These are phyloP conservation scores for Zelleria hepariella DNA, from an alignment of 2,888 invertebrate genomes.

Conservation along the genomic window DNA sequence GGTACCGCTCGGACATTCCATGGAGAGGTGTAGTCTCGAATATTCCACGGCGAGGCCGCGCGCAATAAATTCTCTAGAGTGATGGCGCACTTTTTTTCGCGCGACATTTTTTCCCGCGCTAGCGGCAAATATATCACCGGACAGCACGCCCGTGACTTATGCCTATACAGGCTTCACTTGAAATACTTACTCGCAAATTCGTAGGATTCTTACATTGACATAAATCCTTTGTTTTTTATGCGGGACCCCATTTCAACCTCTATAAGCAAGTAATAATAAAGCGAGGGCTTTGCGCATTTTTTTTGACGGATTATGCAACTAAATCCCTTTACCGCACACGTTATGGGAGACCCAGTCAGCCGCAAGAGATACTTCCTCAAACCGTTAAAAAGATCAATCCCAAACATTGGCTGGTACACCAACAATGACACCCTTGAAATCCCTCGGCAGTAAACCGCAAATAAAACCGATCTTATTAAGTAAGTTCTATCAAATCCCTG, in stretches of 20 bases:
- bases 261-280: background rate
- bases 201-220: background rate
- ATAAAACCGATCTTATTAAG: constrained; percentile 65
- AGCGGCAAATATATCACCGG: constrained; percentile 59
- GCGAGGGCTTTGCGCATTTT: background rate
- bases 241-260: background rate
- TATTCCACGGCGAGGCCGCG: constrained; percentile 54
- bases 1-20: constrained; percentile 48
- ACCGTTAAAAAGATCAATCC: constrained; percentile 58
- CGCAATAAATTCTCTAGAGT: constrained; percentile 63
- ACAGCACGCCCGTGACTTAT: constrained; percentile 46
- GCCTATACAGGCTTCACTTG: constrained; percentile 11
- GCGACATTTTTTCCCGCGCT: constrained; percentile 71
- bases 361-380: constrained; percentile 6
- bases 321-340: background rate
- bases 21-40: constrained; percentile 44
- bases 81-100: constrained; percentile 61
- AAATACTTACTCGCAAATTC: background rate
- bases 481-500: constrained; percentile 47
- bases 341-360: background rate
- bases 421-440: constrained; percentile 56
- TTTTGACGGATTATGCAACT: background rate
- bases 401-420: constrained; percentile 54
- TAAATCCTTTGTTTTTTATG: background rate
- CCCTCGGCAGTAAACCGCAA: constrained; percentile 52